Evolutionary conservation across 2,797 vertebrate genomes (phyloP).

Genomic region (Serranus cabrilla): DNA sequence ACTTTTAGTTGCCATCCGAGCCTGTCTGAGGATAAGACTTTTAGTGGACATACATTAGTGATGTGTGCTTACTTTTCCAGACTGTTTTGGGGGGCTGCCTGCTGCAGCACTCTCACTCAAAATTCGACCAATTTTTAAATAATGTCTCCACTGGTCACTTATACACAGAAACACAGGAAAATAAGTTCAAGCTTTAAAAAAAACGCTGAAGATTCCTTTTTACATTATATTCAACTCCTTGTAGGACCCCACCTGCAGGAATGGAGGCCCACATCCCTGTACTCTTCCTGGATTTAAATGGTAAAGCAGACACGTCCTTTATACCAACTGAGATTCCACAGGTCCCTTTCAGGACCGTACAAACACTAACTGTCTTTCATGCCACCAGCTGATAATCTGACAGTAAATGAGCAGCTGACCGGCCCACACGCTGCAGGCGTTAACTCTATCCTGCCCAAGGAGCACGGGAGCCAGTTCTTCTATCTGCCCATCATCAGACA

Average conservation of each 20-base stretch:
- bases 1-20: no score
- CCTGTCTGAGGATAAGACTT: no score
- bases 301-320: constrained; percentile 78
- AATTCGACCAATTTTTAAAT: no score
- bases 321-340: constrained; percentile 3
- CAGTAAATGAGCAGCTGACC: constrained; percentile 93
- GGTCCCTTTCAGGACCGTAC: constrained; percentile 6
- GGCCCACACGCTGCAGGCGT: constrained; percentile 94
- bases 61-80: no score
- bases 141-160: no score
- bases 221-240: constrained; percentile 27
- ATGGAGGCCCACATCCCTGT: constrained; percentile 98
- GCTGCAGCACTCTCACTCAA: no score
- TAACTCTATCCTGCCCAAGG: constrained; percentile 98
- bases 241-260: constrained; percentile 93
- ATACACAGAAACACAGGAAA: no score
- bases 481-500: constrained; percentile 97
- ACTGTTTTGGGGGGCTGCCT: no score
- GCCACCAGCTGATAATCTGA: constrained; percentile 93
- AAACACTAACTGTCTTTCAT: constrained; percentile 31
- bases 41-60: no score
- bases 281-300: constrained; percentile 96
- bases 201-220: no score
- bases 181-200: no score
- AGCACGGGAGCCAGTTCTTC: constrained; percentile 98